Evolutionary conservation across 2,888 invertebrate genomes (phyloP).

Genomic region (Drosophila subsilvestris): DNA sequence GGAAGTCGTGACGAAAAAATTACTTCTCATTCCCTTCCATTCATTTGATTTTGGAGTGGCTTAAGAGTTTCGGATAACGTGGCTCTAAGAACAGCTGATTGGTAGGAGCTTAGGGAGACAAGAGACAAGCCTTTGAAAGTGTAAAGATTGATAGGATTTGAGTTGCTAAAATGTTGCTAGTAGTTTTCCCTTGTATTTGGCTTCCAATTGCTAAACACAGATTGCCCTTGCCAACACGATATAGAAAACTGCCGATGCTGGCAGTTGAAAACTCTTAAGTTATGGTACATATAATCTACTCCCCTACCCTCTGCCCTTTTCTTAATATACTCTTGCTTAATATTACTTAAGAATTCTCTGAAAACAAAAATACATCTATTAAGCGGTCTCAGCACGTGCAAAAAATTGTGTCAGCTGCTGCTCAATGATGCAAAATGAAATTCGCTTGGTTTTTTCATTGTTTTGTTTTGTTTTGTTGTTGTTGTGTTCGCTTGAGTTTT

Average conservation of each 20-base stretch:
- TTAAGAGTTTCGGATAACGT: neutral
- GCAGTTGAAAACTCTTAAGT: too few relatives aligned
- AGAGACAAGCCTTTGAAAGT: neutral
- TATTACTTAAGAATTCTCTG: neutral
- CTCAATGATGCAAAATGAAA: slow-evolving; percentile 76
- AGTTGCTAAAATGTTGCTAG: too few relatives aligned
- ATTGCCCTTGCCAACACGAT: neutral
- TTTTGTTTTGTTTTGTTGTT: neutral
- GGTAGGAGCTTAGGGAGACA: neutral
- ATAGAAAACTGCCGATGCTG: too few relatives aligned
- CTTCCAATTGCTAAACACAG: neutral
- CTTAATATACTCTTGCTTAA: neutral
- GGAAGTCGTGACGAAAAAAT: slow-evolving; percentile 34
- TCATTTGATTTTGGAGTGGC: neutral
- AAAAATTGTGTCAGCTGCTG: slow-evolving; percentile 54
- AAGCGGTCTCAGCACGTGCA: slow-evolving; percentile 34
- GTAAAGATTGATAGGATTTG: neutral
- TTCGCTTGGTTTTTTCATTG: slow-evolving; percentile 1
- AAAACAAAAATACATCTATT: neutral
- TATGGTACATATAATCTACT: too few relatives aligned
- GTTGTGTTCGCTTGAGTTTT: slow-evolving; percentile 5
- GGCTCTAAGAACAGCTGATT: slow-evolving; percentile 18
- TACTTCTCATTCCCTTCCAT: slow-evolving; percentile 11
- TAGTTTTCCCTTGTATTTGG: too few relatives aligned
- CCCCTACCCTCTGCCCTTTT: too few relatives aligned